Base-by-base conservation (phyloP, 2,797 vertebrate genomes). In the Dryobates pubescens region DNA sequence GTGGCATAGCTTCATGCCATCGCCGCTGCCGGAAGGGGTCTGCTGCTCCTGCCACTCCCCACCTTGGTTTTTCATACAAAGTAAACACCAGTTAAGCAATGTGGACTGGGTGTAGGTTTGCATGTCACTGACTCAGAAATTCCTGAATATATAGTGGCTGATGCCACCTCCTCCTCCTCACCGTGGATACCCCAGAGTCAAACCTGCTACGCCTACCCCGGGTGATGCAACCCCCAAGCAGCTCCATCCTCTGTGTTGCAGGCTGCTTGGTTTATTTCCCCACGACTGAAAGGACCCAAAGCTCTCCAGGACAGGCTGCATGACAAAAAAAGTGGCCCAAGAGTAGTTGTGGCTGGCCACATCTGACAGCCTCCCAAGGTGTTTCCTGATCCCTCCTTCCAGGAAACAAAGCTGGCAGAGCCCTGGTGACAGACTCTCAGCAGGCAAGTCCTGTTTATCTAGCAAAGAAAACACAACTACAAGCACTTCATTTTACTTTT, bases 61-160 rank as follows among this genome's bases (percentile, higher is more conserved):
- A 94, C 95, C 96, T 96, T 80, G 6, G 87, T 58, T 96, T 87
- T 86, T 92, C 87, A 64, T 16, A 86, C 95, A 94, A 32, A 92
- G 95, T 95, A 96, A 97, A 96, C 95, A 96, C 67, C 9, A 9
- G 94, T 96, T 94, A 93, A 57, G 95, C 93, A 97, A 96, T 7
- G 80, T 59, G 91, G 16, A 32, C 74, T 91, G 96, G 96, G 96
- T 93, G 96, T 96, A 93, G 96, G 82, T 95, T 62, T 95, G 89
- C 88, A 0, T 83, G 89, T 86, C 89, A 82, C 96, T 97, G 96
- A 97, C 96, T 97, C 96, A 97, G 95, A 96, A 90, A 93, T 96
- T 96, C 96, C 94, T 96, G 86, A 92, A 89, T 65, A 7, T 24
- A 49, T 24, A 49, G 92, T 76, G 72, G 58, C 82, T 83, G 92